Evolutionary conservation across 2,888 invertebrate species (phyloP), one percentile per base, ranked within the genome.

Genomic region (Epirrhoe alternata): DNA sequence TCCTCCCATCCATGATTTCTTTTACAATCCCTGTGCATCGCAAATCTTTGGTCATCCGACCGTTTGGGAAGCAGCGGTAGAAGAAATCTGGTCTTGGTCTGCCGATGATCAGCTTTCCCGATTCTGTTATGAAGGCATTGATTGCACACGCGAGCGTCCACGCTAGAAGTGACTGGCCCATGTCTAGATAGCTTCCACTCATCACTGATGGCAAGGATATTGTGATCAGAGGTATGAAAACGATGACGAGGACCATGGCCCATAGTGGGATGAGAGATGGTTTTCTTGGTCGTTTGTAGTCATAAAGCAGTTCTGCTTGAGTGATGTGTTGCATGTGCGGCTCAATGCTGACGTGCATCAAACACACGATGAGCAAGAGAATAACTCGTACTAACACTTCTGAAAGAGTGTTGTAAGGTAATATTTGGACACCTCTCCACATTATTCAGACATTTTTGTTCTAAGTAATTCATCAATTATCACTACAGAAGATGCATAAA

Each of bases 1-100:
- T 97, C 67, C 96, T 94, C 8, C 97, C 97, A 70, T 98, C 97
- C 73, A 94, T 94, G 16, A 97, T 90, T 1, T 90, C 90, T 45
- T 85, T 82, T 6, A 85, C 81, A 67, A 94, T 89, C 1, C 97
- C 97, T 0, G 95, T 96, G 77, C 97, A 97, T 38, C 83, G 81
- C 58, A 94, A 87, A 33, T 94, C 93, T 31, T 62, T 50, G 31
- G 86, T 84, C 14, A 77, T 69, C 70, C 91, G 93, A 0, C 96
- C 97, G 80, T 96, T 95, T 0, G 97, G 97, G 84, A 96, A 97
- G 83, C 98, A 98, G 33, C 97, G 94, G 86, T 95, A 96, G 80
- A 95, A 96, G 83, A 96, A 98, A 83, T 97, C 97, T 1, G 98
- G 98, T 14, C 98, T 94, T 1, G 97, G 97, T 68, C 97, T 94